Conservation (phyloP, 2,797 vertebrate species). For the Neopelma chrysocephalum region DNA sequence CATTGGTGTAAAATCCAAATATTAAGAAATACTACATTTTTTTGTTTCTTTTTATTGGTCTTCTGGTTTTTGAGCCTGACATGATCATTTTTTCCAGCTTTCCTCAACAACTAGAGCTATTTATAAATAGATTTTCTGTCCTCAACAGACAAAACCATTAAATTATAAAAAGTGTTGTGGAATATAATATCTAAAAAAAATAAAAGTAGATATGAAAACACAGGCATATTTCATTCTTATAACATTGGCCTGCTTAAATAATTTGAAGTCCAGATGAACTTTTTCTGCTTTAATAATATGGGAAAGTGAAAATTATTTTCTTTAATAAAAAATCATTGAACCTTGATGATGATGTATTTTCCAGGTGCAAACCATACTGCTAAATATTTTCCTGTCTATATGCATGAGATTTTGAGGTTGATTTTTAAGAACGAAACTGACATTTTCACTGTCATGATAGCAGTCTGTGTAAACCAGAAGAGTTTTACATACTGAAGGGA, state of each 20-base stretch:
- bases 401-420: not conserved
- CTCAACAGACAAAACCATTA: not conserved
- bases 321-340: not conserved
- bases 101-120: slow-evolving; percentile 14
- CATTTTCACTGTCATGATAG: not conserved
- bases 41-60: slow-evolving; percentile 50
- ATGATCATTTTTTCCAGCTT: slow-evolving; percentile 36
- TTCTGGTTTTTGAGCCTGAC: slow-evolving; percentile 43
- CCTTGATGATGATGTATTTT: not conserved
- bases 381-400: not conserved
- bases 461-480: not conserved
- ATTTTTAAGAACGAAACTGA: not conserved
- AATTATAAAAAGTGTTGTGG: not conserved
- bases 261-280: not conserved
- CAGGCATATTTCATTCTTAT: not conserved
- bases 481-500: not conserved
- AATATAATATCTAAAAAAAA: not conserved
- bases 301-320: not conserved
- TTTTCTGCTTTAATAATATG: not conserved
- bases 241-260: not conserved
- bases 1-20: slow-evolving; percentile 30
- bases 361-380: not conserved
- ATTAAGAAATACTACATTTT: slow-evolving; percentile 50
- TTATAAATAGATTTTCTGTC: slow-evolving; percentile 47
- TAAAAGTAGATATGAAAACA: not conserved